Evolutionary conservation across 2,888 invertebrate genomes (phyloP).

Genomic region (Apodemia hepburni): DNA sequence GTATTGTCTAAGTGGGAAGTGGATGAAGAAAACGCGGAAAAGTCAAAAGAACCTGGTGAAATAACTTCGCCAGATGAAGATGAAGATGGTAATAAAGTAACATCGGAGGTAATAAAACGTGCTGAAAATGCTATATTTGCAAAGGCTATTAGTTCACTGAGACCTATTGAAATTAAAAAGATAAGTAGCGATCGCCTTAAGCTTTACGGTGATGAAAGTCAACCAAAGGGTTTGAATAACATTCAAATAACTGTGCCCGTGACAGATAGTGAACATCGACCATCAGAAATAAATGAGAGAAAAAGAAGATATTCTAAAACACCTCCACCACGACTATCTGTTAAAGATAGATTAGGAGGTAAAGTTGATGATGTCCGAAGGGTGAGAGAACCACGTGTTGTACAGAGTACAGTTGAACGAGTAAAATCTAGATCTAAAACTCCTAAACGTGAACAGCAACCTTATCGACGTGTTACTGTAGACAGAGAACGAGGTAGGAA

Average conservation of each 20-base stretch:
- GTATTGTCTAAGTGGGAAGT: conserved; percentile 95
- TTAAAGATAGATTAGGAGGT: conserved; percentile 89
- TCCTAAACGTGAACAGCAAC: conserved; percentile 61
- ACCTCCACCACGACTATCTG: conserved; percentile 84
- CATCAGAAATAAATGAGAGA: conserved; percentile 70
- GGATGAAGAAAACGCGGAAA: conserved; percentile 77
- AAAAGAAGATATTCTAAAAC: conserved; percentile 65
- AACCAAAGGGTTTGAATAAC: conserved; percentile 61
- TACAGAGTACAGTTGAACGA: conserved; percentile 77
- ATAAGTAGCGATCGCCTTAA: conserved; percentile 85
- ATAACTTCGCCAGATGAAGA: conserved; percentile 67
- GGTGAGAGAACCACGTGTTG: conserved; percentile 72
- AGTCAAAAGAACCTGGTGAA: conserved; percentile 68
- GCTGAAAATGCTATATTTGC: conserved; percentile 96
- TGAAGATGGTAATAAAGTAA: conserved; percentile 84
- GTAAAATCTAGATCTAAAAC: conserved; percentile 77
- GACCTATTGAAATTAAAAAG: conserved; percentile 88
- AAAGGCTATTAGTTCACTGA: conserved; percentile 90
- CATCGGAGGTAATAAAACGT: conserved; percentile 92
- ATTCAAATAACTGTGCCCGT: conserved; percentile 80
- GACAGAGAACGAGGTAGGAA: conserved; percentile 65
- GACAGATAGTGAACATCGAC: conserved; percentile 59
- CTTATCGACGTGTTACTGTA: conserved; percentile 74
- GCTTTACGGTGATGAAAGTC: conserved; percentile 78
- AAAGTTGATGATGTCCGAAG: conserved; percentile 83